phyloP scores from a whole-genome alignment of 2,113 vertebrate genomes.

The Bungarus multicinctus region DNA sequence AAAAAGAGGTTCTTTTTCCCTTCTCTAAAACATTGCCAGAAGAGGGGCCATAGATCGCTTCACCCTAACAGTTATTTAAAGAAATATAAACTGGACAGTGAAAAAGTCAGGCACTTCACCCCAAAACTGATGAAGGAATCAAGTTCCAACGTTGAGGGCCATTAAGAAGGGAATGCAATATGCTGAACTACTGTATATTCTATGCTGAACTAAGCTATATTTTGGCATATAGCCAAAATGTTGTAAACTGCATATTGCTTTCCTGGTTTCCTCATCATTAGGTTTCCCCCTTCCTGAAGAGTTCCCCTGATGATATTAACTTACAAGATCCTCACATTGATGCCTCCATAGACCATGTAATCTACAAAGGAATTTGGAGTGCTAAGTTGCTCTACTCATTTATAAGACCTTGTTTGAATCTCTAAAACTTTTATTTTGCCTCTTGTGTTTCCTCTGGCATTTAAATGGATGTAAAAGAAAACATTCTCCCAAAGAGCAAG shows the following conservation, averaged over 20 bases:
- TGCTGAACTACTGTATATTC: background rate
- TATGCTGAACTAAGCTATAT: too few relatives aligned
- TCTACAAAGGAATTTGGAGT: background rate
- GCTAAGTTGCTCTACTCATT: background rate
- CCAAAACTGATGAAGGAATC: background rate
- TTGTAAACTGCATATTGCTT: background rate
- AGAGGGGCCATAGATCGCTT: background rate
- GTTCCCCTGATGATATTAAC: background rate
- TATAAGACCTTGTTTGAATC: background rate
- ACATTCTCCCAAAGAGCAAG: background rate
- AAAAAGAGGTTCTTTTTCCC: background rate
- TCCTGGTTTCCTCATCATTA: too few relatives aligned
- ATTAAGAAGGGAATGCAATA: background rate
- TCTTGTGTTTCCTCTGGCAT: background rate
- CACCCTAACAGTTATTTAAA: background rate
- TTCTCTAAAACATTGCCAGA: background rate
- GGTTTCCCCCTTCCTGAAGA: background rate
- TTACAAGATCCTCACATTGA: background rate
- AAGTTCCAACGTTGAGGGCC: background rate
- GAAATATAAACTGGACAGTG: background rate
- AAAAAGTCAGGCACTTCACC: background rate
- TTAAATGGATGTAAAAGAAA: background rate
- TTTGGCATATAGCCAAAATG: background rate
- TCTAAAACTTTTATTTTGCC: background rate
- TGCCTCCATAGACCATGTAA: background rate